phyloP scores from a whole-genome alignment of 92 coral and sea anemone genomes.

The Pocillopora grandis region DNA sequence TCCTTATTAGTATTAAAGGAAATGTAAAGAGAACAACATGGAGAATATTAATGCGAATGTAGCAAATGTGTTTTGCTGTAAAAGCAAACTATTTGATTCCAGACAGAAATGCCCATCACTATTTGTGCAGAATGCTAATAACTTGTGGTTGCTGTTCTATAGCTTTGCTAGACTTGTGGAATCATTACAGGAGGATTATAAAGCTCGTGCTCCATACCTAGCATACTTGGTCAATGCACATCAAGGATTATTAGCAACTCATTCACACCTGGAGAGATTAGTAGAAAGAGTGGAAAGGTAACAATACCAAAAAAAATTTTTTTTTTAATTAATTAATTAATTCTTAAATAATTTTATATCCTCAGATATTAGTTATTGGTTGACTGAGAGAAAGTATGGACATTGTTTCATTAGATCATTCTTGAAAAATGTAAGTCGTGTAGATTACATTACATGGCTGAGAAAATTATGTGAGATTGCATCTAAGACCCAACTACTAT shows the following conservation, averaged over 20 bases:
- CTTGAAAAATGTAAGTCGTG: too few relatives aligned
- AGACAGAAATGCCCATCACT: too few relatives aligned
- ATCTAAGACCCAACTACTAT: neutral
- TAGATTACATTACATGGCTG: too few relatives aligned
- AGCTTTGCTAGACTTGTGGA: conserved; percentile 71
- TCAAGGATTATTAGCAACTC: conserved; percentile 83
- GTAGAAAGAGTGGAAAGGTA: conserved; percentile 95
- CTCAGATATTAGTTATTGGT: too few relatives aligned
- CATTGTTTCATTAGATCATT: too few relatives aligned
- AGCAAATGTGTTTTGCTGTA: too few relatives aligned
- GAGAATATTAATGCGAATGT: too few relatives aligned
- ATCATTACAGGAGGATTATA: conserved; percentile 77
- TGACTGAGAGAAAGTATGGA: too few relatives aligned
- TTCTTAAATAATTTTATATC: too few relatives aligned
- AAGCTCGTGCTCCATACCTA: conserved; percentile 72
- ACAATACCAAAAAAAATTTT: neutral
- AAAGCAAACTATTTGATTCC: too few relatives aligned
- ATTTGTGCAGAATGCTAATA: neutral
- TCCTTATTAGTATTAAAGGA: too few relatives aligned
- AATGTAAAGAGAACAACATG: too few relatives aligned
- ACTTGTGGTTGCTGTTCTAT: neutral
- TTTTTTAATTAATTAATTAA: neutral
- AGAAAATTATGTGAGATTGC: neutral
- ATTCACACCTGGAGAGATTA: conserved; percentile 83
- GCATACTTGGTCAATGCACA: conserved; percentile 83